These are phyloP conservation scores for Thera obeliscata DNA, from an alignment of 2,888 invertebrate genomes.

Conservation along the genomic window DNA sequence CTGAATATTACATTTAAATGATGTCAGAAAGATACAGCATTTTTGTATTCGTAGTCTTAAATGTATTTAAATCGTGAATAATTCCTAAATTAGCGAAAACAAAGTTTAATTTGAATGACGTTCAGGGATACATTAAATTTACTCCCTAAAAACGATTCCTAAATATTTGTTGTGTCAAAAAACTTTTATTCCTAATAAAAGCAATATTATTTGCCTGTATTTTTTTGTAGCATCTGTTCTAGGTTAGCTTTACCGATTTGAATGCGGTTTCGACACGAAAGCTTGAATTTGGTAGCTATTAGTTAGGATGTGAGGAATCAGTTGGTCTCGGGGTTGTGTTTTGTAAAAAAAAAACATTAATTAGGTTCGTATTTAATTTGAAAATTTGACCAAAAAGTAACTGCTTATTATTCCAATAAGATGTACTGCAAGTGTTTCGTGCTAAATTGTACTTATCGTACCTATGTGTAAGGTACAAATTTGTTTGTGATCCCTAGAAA, in stretches of 20 bases:
- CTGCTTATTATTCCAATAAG: constrained; percentile 32
- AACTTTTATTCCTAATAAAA: background rate
- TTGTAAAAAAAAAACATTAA: constrained; percentile 17
- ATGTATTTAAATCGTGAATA: constrained; percentile 17
- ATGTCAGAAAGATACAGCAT: background rate
- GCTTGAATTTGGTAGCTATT: background rate
- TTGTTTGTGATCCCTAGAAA: constrained; percentile 14
- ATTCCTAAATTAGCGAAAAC: constrained; percentile 17
- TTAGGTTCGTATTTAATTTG: constrained; percentile 31
- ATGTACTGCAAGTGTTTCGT: constrained; percentile 29
- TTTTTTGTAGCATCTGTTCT: background rate
- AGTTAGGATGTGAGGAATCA: background rate
- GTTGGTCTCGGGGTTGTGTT: background rate
- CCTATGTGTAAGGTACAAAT: constrained; percentile 20
- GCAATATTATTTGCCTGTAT: constrained; percentile 3
- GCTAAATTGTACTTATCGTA: constrained; percentile 22
- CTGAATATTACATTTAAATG: too few relatives aligned
- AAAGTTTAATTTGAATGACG: constrained; percentile 1
- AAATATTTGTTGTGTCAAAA: constrained; percentile 10
- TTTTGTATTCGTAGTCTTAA: constrained; percentile 19
- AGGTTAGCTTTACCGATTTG: background rate
- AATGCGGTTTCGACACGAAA: constrained; percentile 2
- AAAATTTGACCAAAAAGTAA: constrained; percentile 39
- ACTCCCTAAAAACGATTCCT: constrained; percentile 16
- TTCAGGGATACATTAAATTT: constrained; percentile 5